phyloP scores from a whole-genome alignment of 2,797 vertebrate genomes.

The Remorina albescens region DNA sequence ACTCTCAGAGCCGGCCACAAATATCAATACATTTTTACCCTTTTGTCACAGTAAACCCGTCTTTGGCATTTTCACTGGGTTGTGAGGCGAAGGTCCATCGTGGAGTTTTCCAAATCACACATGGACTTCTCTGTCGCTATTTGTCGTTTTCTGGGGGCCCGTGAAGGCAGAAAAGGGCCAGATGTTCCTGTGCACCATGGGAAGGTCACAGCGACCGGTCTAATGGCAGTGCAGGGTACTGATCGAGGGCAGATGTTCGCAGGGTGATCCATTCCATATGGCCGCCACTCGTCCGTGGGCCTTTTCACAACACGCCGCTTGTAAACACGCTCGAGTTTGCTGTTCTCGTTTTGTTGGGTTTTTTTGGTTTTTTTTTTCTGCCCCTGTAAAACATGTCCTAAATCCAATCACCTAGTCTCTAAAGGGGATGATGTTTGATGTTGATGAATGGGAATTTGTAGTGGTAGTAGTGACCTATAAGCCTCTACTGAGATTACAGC shows the following conservation, averaged over 20 bases:
- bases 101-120: too few relatives aligned
- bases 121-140: background rate
- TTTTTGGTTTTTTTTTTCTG: conserved; percentile 54
- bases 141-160: too few relatives aligned
- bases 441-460: conserved; percentile 78
- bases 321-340: conserved; percentile 77
- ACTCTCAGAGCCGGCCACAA: too few relatives aligned
- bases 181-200: conserved; percentile 64
- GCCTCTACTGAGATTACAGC: conserved; percentile 76
- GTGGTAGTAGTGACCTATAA: conserved; percentile 78
- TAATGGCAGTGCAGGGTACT: conserved; percentile 34
- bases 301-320: conserved; percentile 78
- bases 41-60: too few relatives aligned
- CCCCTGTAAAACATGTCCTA: conserved; percentile 80
- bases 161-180: conserved; percentile 51
- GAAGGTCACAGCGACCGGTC: conserved; percentile 68
- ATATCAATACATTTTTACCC: too few relatives aligned
- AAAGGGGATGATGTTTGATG: conserved; percentile 78
- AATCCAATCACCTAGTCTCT: conserved; percentile 83
- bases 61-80: too few relatives aligned
- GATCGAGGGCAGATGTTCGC: conserved; percentile 81
- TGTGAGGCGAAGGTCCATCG: too few relatives aligned
- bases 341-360: too few relatives aligned
- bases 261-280: conserved; percentile 81
- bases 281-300: conserved; percentile 61